These are phyloP conservation scores for Pandemis corylana DNA, from an alignment of 2,888 invertebrate genomes.

Conservation along the genomic window DNA sequence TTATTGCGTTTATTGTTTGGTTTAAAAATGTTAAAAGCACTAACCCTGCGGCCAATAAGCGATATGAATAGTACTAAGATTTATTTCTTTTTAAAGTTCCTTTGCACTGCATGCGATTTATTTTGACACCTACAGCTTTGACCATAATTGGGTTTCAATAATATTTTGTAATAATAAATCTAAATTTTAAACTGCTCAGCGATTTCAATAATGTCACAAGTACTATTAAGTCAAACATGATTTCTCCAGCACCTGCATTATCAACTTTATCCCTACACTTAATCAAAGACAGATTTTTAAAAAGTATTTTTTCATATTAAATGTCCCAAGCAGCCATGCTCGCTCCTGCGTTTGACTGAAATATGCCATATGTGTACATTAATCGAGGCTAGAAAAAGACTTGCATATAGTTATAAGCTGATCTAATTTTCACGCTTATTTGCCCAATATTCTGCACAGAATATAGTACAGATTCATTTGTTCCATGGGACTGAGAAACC, in stretches of 20 bases:
- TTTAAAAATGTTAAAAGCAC: background rate
- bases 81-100: background rate
- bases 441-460: background rate
- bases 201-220: background rate
- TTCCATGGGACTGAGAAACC: too few species aligned
- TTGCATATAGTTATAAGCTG: too few species aligned
- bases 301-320: background rate
- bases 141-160: background rate
- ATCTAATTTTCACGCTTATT: background rate
- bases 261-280: background rate
- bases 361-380: background rate
- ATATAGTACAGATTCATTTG: too few species aligned
- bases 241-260: background rate
- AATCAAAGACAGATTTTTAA: background rate
- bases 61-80: constrained; percentile 3
- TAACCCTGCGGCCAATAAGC: constrained; percentile 15
- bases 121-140: background rate
- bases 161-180: background rate
- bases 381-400: too few species aligned
- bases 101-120: constrained; percentile 3
- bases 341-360: background rate
- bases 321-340: background rate
- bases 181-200: background rate
- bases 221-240: background rate
- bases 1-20: background rate